Conservation (phyloP, 2,797 vertebrate genomes). For the Argyrosomus regius region DNA sequence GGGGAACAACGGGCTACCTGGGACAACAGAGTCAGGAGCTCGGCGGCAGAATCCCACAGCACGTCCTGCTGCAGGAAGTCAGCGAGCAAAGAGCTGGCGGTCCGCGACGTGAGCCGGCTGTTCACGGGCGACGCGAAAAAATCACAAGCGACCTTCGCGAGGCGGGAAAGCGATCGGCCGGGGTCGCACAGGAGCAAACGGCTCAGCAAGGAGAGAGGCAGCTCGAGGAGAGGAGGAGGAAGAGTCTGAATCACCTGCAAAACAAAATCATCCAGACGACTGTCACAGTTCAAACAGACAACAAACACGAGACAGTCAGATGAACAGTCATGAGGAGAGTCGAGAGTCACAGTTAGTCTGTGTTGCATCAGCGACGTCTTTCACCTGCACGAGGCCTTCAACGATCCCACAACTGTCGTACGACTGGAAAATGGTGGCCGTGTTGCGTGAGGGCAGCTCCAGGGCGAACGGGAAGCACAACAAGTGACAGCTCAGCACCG, state of each 20-base stretch:
- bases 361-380: conserved; percentile 66
- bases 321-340: conserved; percentile 50
- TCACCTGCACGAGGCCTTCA: conserved; percentile 88
- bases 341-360: conserved; percentile 58
- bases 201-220: conserved; percentile 91
- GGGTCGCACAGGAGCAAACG: conserved; percentile 88
- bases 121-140: conserved; percentile 70
- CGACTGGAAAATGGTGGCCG: conserved; percentile 77
- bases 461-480: conserved; percentile 93
- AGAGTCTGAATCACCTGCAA: conserved; percentile 88
- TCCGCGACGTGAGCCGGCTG: conserved; percentile 49
- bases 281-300: conserved; percentile 70
- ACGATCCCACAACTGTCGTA: conserved; percentile 87
- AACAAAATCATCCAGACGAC: conserved; percentile 58
- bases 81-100: conserved; percentile 80
- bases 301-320: conserved; percentile 60
- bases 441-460: conserved; percentile 84
- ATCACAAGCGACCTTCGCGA: conserved; percentile 59
- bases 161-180: conserved; percentile 47
- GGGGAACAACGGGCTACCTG: conserved; percentile 79
- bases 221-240: conserved; percentile 80
- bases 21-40: conserved; percentile 90
- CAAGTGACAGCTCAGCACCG: conserved; percentile 88
- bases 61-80: conserved; percentile 75
- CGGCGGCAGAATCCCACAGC: conserved; percentile 79